Evolutionary conservation across 2,113 vertebrate species (phyloP).

Genomic region (Planiliza haematocheilus): DNA sequence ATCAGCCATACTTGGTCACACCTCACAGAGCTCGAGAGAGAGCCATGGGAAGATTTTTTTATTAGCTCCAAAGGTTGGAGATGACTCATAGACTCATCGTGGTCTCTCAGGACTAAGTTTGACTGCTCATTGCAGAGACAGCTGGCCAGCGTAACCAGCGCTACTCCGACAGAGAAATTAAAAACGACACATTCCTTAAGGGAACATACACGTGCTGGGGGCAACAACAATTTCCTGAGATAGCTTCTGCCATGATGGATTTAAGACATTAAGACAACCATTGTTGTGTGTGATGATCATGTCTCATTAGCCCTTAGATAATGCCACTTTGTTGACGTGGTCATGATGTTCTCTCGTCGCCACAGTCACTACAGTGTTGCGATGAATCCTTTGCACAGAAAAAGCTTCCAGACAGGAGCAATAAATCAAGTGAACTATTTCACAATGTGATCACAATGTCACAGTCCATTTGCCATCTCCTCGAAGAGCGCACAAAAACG

Average conservation of each 20-base stretch:
- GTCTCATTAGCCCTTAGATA: constrained; percentile 37
- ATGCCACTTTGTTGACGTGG: constrained; percentile 1
- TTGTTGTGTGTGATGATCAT: constrained; percentile 10
- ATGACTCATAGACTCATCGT: constrained; percentile 63
- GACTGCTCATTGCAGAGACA: constrained; percentile 45
- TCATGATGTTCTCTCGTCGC: constrained; percentile 2
- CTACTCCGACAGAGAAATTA: constrained; percentile 11
- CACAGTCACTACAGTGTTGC: background rate
- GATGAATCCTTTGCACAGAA: background rate
- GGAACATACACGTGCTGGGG: background rate
- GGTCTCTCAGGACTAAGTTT: constrained; percentile 45
- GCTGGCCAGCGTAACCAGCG: constrained; percentile 38
- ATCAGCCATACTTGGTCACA: constrained; percentile 64
- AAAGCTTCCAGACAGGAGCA: background rate
- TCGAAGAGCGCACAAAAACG: background rate
- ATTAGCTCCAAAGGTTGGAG: constrained; percentile 59
- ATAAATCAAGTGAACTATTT: background rate
- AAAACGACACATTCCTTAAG: constrained; percentile 39
- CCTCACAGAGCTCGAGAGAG: constrained; percentile 50
- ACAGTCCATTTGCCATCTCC: no score
- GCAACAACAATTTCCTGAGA: constrained; percentile 1
- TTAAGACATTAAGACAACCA: constrained; percentile 27
- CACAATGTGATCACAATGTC: background rate
- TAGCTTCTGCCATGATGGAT: constrained; percentile 17
- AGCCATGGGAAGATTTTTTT: constrained; percentile 48